These are phyloP conservation scores for Reinhardtius hippoglossoides DNA, from an alignment of 2,113 vertebrate species.

Conservation along the genomic window DNA sequence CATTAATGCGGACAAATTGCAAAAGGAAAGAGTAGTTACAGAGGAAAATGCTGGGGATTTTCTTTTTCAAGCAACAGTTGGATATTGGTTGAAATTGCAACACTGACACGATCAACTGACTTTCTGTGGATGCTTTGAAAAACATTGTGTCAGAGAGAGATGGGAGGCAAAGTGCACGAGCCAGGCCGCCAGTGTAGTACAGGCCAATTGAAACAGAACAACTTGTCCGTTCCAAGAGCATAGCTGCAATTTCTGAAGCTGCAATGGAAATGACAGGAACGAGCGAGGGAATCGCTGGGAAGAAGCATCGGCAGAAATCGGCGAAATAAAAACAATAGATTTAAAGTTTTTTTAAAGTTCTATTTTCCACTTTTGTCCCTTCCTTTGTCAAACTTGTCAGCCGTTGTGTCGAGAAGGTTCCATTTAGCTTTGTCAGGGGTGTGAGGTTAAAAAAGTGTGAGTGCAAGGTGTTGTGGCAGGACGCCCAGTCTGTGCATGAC, in stretches of 20 bases:
- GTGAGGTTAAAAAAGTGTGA: background rate
- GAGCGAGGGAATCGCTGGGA: background rate
- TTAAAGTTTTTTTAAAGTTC: background rate
- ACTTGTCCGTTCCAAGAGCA: conserved; percentile 2
- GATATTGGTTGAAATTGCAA: conserved; percentile 37
- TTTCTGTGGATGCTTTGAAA: conserved; percentile 34
- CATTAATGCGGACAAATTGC: background rate
- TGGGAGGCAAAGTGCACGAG: conserved; percentile 18
- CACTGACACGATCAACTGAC: conserved; percentile 15
- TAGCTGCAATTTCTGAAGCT: conserved; percentile 14
- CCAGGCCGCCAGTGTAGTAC: background rate
- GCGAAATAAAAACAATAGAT: no score
- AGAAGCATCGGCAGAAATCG: background rate
- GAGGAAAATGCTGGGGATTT: background rate
- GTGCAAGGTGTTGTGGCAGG: conserved; percentile 1
- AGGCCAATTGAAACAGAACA: background rate
- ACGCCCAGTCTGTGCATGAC: background rate
- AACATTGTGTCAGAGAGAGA: conserved; percentile 15
- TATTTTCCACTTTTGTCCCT: background rate
- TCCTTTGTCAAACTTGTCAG: background rate
- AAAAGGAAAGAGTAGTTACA: conserved; percentile 1
- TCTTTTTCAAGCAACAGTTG: background rate
- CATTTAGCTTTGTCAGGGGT: background rate
- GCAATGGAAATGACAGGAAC: conserved; percentile 15
- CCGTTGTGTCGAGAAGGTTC: background rate